Evolutionary conservation across 2,113 vertebrate genomes (phyloP).

Genomic region (Lasiurus borealis): DNA sequence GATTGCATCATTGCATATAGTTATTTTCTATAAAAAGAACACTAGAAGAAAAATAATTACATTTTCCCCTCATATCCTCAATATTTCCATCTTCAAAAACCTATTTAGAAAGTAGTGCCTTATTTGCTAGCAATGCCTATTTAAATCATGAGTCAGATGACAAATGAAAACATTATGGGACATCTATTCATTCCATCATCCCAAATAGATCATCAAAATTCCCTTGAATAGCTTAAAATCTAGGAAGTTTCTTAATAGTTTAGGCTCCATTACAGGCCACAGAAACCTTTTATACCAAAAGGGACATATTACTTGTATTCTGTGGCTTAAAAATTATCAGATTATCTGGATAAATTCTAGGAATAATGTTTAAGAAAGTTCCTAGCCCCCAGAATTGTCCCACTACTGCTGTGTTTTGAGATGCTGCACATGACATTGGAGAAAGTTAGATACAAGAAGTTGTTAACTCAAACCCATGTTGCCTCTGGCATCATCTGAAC

Average conservation of each 20-base stretch:
- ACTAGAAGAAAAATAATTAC: neutral
- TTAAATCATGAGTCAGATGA: neutral
- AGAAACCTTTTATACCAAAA: neutral
- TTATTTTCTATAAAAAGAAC: conserved; percentile 6
- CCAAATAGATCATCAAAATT: neutral
- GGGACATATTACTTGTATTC: neutral
- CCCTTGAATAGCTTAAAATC: conserved; percentile 30
- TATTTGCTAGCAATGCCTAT: conserved; percentile 22
- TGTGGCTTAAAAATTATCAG: neutral
- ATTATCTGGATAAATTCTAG: neutral
- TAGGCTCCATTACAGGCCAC: neutral
- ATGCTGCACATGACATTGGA: neutral
- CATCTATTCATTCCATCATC: neutral
- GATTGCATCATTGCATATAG: neutral
- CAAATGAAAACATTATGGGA: conserved; percentile 25
- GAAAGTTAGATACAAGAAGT: neutral
- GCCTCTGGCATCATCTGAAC: neutral
- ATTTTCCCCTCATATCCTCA: neutral
- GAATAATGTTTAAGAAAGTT: neutral
- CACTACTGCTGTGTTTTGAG: neutral
- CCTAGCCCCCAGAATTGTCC: neutral
- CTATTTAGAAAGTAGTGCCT: neutral
- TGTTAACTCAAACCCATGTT: neutral
- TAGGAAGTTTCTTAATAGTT: neutral
- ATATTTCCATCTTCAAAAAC: conserved; percentile 34